Base-by-base conservation (phyloP, 2,888 invertebrate genomes). In the Nesidiocoris tenuis region DNA sequence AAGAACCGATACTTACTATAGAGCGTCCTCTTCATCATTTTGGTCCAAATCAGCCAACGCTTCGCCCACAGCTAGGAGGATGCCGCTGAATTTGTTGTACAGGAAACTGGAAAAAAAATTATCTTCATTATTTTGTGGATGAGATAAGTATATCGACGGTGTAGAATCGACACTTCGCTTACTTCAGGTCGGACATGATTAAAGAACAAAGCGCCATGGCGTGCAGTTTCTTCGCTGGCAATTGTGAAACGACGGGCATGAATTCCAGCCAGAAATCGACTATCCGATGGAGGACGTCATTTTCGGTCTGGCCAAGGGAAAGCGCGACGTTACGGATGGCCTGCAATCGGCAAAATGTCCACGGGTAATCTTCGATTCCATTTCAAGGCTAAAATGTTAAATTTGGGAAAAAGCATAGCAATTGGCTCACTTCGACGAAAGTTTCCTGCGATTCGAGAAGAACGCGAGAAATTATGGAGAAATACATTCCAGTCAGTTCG, bases 191-290 rank as follows among this genome's bases (percentile, higher is more conserved):
- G 72, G 79, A 82, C 74, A 80, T 82, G 68, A 84, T 82, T 74
- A 83, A 80, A 68, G 86, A 85, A 9, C 85, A 82, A 54, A 87
- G 81, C 12, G 85, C 87, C 83, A 88, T 83, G 84, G 91, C 91
- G 79, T 94, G 88, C 25, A 96, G 86, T 84, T 97, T 97, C 81
- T 92, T 88, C 83, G 92, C 88, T 82, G 94, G 93, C 7, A 90
- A 87, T 80, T 93, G 92, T 0, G 91, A 89, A 1, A 94, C 90
- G 71, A 90, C 85, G 56, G 91, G 89, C 89, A 95, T 91, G 83
- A 90, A 91, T 78, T 88, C 88, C 5, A 93, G 87, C 93, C 94
- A 95, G 0, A 90, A 88, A 79, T 90, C 89, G 65, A 95, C 84
- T 25, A 96, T 86, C 81, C 88, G 88, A 66, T 87, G 88, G 67